Percentiles rank a stretch among this genome's conserved stretches.
Conservation (phyloP, 2,888 invertebrate species). For the Drosophila kuntzei region DNA sequence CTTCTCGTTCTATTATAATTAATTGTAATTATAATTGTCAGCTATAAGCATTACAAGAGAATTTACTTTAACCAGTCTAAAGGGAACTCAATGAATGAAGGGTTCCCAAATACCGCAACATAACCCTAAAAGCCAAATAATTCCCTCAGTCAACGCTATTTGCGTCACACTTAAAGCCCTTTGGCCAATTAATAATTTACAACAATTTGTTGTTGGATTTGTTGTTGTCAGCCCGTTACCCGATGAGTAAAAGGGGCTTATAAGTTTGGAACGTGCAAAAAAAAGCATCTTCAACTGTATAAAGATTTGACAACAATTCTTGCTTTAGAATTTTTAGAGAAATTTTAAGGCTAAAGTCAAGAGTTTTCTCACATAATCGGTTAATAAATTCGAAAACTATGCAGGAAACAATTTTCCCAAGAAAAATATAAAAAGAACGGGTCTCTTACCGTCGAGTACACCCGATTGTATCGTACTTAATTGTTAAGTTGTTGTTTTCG, state of each 20-base stretch:
- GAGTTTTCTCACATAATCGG: too few relatives aligned
- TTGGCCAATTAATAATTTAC: conserved; percentile 47
- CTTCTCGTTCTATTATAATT: not conserved
- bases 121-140: conserved; percentile 1
- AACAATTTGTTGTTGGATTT: conserved; percentile 13
- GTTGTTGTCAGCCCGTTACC: not conserved
- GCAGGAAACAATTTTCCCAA: too few relatives aligned
- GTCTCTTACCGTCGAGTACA: not conserved
- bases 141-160: not conserved
- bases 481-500: not conserved
- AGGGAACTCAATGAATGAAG: not conserved
- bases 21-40: conserved; percentile 12
- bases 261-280: too few relatives aligned
- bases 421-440: too few relatives aligned
- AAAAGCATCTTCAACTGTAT: too few relatives aligned
- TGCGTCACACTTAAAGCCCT: not conserved
- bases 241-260: too few relatives aligned
- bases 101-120: not conserved
- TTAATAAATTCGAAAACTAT: too few relatives aligned
- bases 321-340: too few relatives aligned
- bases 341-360: too few relatives aligned
- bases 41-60: conserved; percentile 3
- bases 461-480: not conserved
- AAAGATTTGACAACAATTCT: too few relatives aligned
- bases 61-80: not conserved